Evolutionary conservation across 2,888 invertebrate genomes (phyloP).

Genomic region (Theretra japonica): DNA sequence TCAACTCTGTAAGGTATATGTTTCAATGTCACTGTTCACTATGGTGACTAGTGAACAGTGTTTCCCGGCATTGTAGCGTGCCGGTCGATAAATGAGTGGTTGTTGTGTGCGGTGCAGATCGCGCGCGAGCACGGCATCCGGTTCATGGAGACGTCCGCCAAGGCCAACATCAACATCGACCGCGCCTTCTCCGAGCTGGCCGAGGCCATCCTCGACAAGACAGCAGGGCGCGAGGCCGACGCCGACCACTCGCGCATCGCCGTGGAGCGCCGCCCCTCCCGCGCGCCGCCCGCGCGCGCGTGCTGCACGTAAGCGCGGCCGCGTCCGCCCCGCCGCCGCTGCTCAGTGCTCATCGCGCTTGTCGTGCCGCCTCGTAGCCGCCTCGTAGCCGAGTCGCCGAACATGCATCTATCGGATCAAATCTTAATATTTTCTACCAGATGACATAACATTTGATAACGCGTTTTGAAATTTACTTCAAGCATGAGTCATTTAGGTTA

Average conservation of each 20-base stretch:
- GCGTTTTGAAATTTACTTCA: slow-evolving; percentile 18
- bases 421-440: slow-evolving; percentile 4
- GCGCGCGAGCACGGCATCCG: slow-evolving; percentile 97
- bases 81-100: neutral
- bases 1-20: no score
- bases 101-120: slow-evolving; percentile 86
- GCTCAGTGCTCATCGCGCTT: neutral
- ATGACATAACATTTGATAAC: slow-evolving; percentile 8
- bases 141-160: slow-evolving; percentile 99
- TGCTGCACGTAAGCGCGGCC: slow-evolving; percentile 70
- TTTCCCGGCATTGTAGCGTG: neutral
- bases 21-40: no score
- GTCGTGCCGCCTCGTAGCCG: neutral
- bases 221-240: slow-evolving; percentile 92
- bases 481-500: slow-evolving; percentile 24
- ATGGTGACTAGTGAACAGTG: neutral
- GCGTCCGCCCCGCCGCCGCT: neutral
- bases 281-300: slow-evolving; percentile 84
- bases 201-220: slow-evolving; percentile 97
- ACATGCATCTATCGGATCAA: neutral
- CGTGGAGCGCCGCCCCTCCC: slow-evolving; percentile 89
- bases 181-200: slow-evolving; percentile 97
- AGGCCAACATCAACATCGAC: slow-evolving; percentile 98
- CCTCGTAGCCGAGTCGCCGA: neutral
- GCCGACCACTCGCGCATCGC: slow-evolving; percentile 82